Conservation (phyloP, 2,113 vertebrate genomes). For the Megalops atlanticus region DNA sequence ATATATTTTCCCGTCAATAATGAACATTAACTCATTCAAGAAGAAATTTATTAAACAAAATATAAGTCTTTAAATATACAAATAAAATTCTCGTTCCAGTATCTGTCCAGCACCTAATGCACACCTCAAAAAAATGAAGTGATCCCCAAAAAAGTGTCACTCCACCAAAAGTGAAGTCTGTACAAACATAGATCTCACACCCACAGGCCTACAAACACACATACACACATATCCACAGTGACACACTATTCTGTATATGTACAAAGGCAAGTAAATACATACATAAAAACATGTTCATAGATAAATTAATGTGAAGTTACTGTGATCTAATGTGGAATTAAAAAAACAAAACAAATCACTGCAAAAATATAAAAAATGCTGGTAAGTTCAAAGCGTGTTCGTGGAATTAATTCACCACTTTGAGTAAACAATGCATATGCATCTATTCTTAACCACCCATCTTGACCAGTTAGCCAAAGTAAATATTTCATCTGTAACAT, state of each 20-base stretch:
- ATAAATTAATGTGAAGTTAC: constrained; percentile 12
- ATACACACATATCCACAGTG: background rate
- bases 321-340: background rate
- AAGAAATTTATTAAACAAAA: constrained; percentile 38
- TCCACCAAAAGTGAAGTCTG: constrained; percentile 48
- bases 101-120: constrained; percentile 10
- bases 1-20: no score
- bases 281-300: constrained; percentile 45
- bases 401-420: no score
- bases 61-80: constrained; percentile 35
- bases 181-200: constrained; percentile 32
- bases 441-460: no score
- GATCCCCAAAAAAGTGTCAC: constrained; percentile 28
- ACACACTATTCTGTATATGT: constrained; percentile 29
- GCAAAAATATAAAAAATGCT: no score
- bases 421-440: no score
- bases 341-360: no score
- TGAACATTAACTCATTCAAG: background rate
- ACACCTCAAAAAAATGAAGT: constrained; percentile 43
- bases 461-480: no score
- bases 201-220: background rate
- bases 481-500: no score
- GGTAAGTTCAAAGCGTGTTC: no score
- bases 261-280: constrained; percentile 25
- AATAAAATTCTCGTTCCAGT: constrained; percentile 15